A percentile compares a stretch with the other conserved stretches of the same genome.
Conservation (phyloP, 2,113 vertebrate species). For the Uria lomvia region DNA sequence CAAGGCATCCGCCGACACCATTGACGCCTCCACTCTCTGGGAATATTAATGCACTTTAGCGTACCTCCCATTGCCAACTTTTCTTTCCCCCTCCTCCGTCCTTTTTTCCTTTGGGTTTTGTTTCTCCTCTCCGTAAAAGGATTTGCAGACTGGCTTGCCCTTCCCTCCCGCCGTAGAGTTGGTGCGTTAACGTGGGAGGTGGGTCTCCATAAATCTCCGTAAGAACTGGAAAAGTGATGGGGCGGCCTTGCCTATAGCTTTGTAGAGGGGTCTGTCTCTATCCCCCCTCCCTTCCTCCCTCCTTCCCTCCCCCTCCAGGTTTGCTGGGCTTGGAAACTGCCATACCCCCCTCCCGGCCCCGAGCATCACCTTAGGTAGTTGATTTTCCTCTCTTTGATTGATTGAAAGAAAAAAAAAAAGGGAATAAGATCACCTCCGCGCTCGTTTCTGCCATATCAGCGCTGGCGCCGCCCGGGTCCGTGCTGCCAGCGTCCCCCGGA, state of each 20-base stretch:
- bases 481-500: background rate
- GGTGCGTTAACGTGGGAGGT: background rate
- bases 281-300: background rate
- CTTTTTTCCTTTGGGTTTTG: background rate
- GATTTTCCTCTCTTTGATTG: background rate
- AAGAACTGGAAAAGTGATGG: constrained; percentile 70
- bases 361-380: background rate
- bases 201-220: constrained; percentile 20
- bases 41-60: constrained; percentile 86
- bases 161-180: background rate
- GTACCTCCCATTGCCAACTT: background rate
- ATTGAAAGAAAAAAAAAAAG: background rate
- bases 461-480: background rate
- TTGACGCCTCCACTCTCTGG: constrained; percentile 93
- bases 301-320: background rate
- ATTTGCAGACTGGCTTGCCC: constrained; percentile 35
- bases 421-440: constrained; percentile 34
- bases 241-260: constrained; percentile 27
- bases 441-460: background rate
- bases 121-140: constrained; percentile 37
- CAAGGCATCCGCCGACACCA: constrained; percentile 89
- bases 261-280: constrained; percentile 18
- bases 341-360: background rate
- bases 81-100: background rate
- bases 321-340: constrained; percentile 16